Evolutionary conservation across 2,888 invertebrate genomes (phyloP).

Genomic region (Apoda limacodes): DNA sequence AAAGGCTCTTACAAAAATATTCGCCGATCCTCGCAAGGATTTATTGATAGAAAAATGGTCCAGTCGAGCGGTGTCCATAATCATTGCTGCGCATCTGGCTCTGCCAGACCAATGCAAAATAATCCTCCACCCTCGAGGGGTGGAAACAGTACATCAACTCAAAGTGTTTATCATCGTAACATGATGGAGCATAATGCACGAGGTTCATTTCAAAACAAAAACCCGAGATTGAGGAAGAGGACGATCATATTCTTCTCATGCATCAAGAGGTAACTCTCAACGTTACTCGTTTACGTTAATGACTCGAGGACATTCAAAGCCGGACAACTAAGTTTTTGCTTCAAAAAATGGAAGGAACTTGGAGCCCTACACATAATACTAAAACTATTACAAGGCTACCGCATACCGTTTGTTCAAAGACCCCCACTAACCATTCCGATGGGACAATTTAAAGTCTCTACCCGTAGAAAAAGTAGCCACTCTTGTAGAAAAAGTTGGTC

Average conservation of each 20-base stretch:
- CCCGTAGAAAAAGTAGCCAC: conserved; percentile 11
- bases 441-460: conserved; percentile 12
- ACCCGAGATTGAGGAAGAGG: no score
- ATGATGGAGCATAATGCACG: no score
- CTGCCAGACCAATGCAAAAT: no score
- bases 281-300: conserved; percentile 1
- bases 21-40: conserved; percentile 13
- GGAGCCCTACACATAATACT: conserved; percentile 4
- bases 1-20: neutral
- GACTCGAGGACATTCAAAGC: conserved; percentile 3
- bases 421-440: conserved; percentile 6
- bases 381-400: conserved; percentile 4
- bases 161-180: no score
- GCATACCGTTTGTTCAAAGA: conserved; percentile 5
- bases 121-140: no score
- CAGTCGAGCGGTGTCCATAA: conserved; percentile 5
- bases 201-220: no score
- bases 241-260: no score
- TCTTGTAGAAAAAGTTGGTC: conserved; percentile 4
- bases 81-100: no score
- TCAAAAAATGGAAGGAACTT: neutral
- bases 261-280: neutral
- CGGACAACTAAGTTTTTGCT: neutral
- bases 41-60: neutral
- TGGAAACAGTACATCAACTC: no score